Conservation (phyloP, 2,113 vertebrate species). For the Ascaphus truei region DNA sequence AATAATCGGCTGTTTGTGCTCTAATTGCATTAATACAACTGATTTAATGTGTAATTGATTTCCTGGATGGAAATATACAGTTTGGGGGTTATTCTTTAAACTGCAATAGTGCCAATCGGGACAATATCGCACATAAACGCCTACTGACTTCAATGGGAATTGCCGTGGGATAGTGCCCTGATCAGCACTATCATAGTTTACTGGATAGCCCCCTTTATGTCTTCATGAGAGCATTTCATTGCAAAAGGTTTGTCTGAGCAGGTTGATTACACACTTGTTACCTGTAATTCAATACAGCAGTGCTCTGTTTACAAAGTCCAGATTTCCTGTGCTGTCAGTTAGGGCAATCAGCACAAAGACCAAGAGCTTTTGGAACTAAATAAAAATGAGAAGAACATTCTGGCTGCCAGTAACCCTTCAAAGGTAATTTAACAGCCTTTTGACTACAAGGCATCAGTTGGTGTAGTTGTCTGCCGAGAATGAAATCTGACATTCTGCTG, state of each 20-base stretch:
- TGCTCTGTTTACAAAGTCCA: constrained; percentile 64
- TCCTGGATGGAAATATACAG: constrained; percentile 39
- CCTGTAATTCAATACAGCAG: constrained; percentile 65
- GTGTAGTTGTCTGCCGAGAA: constrained; percentile 56
- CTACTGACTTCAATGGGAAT: no score
- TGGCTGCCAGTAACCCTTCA: constrained; percentile 66
- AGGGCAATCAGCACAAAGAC: constrained; percentile 62
- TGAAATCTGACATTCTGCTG: constrained; percentile 65
- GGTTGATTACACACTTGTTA: constrained; percentile 62
- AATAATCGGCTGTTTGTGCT: constrained; percentile 36
- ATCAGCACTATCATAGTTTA: no score
- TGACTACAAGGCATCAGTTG: constrained; percentile 63
- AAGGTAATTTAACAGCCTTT: constrained; percentile 64
- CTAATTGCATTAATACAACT: constrained; percentile 42
- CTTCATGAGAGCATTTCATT: constrained; percentile 40
- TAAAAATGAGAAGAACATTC: constrained; percentile 65
- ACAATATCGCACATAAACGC: no score
- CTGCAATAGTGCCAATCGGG: no score
- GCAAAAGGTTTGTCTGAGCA: constrained; percentile 48
- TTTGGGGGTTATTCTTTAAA: no score
- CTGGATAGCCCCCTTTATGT: no score
- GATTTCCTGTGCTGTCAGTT: constrained; percentile 68
- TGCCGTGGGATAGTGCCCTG: no score
- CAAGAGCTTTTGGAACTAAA: constrained; percentile 67
- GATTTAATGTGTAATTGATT: constrained; percentile 44